Percentiles rank a stretch among this genome's conserved stretches.
Evolutionary conservation across 2,888 invertebrate genomes (phyloP).

Genomic region (Cerceris ruficornis): DNA sequence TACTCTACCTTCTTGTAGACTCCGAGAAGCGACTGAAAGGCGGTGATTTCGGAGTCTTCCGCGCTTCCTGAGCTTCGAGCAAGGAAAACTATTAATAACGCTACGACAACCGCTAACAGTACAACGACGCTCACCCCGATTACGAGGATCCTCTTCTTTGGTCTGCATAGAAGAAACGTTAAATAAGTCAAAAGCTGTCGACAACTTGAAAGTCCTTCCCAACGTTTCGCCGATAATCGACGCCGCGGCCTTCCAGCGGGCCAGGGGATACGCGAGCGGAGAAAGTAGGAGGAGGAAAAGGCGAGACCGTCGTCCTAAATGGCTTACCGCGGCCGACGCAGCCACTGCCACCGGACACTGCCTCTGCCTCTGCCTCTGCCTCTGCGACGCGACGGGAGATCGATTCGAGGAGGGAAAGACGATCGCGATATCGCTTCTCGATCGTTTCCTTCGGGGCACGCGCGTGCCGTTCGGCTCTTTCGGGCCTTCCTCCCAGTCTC

Average conservation of each 20-base stretch:
- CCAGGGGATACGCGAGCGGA: not conserved
- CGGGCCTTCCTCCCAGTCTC: too few relatives aligned
- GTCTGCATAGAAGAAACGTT: slow-evolving; percentile 34
- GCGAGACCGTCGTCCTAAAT: too few relatives aligned
- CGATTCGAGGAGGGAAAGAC: too few relatives aligned
- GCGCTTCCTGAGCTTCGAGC: slow-evolving; percentile 18
- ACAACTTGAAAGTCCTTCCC: not conserved
- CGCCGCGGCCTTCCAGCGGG: not conserved
- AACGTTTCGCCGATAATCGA: not conserved
- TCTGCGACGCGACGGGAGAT: too few relatives aligned
- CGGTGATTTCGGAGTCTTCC: slow-evolving; percentile 39
- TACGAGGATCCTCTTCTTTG: slow-evolving; percentile 44
- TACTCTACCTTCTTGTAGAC: too few relatives aligned
- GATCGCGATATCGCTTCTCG: too few relatives aligned
- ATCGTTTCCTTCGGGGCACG: too few relatives aligned
- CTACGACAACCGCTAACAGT: slow-evolving; percentile 54
- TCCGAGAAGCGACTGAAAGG: not conserved
- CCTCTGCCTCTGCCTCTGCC: too few relatives aligned
- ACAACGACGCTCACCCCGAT: slow-evolving; percentile 29
- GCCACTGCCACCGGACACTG: too few relatives aligned
- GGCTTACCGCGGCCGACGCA: too few relatives aligned
- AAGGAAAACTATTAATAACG: slow-evolving; percentile 51
- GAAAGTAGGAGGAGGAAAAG: not conserved
- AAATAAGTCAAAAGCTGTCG: not conserved
- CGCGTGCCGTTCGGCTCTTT: too few relatives aligned